Base-by-base conservation (phyloP, 2,113 vertebrate species). In the Sarotherodon lohbergeri region DNA sequence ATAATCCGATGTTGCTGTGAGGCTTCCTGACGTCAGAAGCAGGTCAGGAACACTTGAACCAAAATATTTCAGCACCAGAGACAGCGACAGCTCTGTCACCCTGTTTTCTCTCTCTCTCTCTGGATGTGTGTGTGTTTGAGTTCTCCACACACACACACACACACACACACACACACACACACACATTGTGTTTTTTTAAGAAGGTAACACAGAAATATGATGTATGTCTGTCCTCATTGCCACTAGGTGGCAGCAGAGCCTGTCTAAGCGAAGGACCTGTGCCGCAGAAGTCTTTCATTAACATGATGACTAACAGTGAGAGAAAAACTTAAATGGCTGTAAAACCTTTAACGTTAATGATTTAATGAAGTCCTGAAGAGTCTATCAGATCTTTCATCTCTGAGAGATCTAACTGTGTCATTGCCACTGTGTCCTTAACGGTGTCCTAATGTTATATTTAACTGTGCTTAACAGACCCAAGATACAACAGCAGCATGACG, bases 221-320 rank as follows among this genome's bases (percentile, higher is more conserved):
- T 82, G 59, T 14, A 13, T 9, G 7, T 22, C 14, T 41, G 2
- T n/a, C 7, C 13, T 34, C 11, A 22, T 3, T 22, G 4, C 92
- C 94, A 93, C 94, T 89, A 93, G 93, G 87, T 89, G 93, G 94
- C 93, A 84, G 83, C 92, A 95, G 84, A 93, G 93, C 19, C 8
- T 71, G 22, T 85, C 55, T 56, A 56, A 89, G 36, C 19, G 2
- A 59, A 43, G 22, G 9, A 54, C 19, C 24, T 10, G n/a, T 39
- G 34, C 22, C 22, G n/a, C 56, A 54, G 68, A 48, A 76, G 56
- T 17, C 36, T 2, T 17, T 81, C 56, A 81, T 52, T 50, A 12
- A 46, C 27, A 34, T 1, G 13, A 55, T 1, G 57, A 50, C 9
- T 50, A 48, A 14, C 24, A 10, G 34, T 10, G 14, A 55, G 10